Evolutionary conservation across 2,888 invertebrate species (phyloP).

Genomic region (Drosophila incognita): DNA sequence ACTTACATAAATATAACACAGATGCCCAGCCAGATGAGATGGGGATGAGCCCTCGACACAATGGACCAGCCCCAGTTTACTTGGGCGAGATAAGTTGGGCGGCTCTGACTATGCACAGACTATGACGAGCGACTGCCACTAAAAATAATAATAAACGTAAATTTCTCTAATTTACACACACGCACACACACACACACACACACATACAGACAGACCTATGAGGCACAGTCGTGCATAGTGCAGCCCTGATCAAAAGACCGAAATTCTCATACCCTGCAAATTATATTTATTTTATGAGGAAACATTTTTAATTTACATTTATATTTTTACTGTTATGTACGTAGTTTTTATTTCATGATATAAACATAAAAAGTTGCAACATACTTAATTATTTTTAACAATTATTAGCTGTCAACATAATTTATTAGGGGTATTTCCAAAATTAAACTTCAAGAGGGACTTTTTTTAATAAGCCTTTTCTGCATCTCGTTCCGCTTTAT

Average conservation of each 20-base stretch:
- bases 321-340: background rate
- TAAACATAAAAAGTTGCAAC: background rate
- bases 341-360: no score
- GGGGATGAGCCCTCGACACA: constrained; percentile 57
- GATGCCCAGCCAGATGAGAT: constrained; percentile 58
- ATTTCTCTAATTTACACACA: constrained; percentile 73
- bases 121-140: constrained; percentile 73
- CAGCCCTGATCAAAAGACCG: constrained; percentile 3
- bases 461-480: no score
- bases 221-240: constrained; percentile 13
- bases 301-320: background rate
- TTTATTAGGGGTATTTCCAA: background rate
- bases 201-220: background rate
- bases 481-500: background rate
- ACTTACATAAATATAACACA: constrained; percentile 75
- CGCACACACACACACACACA: constrained; percentile 29
- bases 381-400: background rate
- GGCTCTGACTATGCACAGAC: constrained; percentile 3
- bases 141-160: constrained; percentile 81
- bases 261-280: constrained; percentile 17
- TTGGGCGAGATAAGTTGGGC: background rate
- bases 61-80: constrained; percentile 47
- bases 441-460: background rate
- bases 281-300: background rate
- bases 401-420: background rate